Evolutionary conservation across 2,797 vertebrate species (phyloP), one percentile per base, ranked within the genome.

Genomic region (Helicolenus hilgendorfi): DNA sequence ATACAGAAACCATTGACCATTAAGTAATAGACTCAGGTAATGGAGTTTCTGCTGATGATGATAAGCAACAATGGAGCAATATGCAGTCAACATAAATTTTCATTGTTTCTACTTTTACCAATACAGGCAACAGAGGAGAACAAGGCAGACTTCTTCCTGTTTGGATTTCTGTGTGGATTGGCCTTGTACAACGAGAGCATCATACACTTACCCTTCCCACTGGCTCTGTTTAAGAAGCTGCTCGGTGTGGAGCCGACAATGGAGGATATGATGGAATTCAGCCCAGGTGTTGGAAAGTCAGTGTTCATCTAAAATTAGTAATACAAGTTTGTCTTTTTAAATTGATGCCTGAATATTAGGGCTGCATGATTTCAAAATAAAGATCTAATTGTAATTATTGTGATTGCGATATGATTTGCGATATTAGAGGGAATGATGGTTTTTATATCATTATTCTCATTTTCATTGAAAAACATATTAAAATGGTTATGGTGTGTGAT

Each of bases 191-290:
- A 99, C 94, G 88, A 96, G 87, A 97, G 96, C 79, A 97, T 98
- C 88, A 96, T 99, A 89, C 94, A 98, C 88, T 95, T 99, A 73
- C 98, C 98, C n/a, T 99, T 99, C 95, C 98, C 98, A 62, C 94
- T 98, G 97, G 98, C 97, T 81, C 97, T 99, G 92, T 99, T 99
- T 95, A 99, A 99, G 96, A 99, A 99, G 94, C 96, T 99, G 26
- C 93, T 99, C n/a, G 95, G 96, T 91, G 95, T 97, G 55, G 96
- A 98, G 80, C 97, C 98, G 2, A 97, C 97, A 26, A 85, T 99
- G 81, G 97, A 98, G 74, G 98, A 99, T 84, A 92, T 99, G 91
- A 97, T 95, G 85, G 98, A 99, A 81, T 93, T 99, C 87, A 96
- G 95, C 79, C 98, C 98, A 68, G 85, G 69, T 72, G 85, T 98